Percentiles rank a stretch among this genome's conserved stretches.
phyloP scores from a whole-genome alignment of 2,888 invertebrate species.

The Nineta flava region DNA sequence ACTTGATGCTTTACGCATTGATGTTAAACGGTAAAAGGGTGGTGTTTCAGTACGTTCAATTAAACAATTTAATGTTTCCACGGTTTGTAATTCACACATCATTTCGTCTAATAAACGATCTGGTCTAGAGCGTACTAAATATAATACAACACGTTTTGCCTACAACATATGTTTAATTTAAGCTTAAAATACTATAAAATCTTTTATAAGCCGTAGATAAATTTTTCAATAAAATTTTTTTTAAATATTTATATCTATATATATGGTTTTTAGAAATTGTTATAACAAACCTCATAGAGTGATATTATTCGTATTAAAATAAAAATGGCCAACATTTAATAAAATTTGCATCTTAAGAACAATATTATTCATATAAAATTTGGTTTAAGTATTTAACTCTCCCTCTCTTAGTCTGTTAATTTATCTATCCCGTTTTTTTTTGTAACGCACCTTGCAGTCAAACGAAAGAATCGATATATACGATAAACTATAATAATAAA shows the following conservation, averaged over 20 bases:
- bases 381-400: too few relatives aligned
- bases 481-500: too few relatives aligned
- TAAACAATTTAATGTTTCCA: slow-evolving; percentile 88
- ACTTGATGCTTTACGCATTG: slow-evolving; percentile 79
- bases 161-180: slow-evolving; percentile 23
- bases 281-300: too few relatives aligned
- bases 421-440: too few relatives aligned
- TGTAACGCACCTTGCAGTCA: too few relatives aligned
- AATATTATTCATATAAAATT: too few relatives aligned
- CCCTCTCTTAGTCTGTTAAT: too few relatives aligned
- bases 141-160: slow-evolving; percentile 91
- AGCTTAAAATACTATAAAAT: not conserved
- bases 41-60: slow-evolving; percentile 96
- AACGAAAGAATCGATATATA: too few relatives aligned
- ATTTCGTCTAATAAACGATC: slow-evolving; percentile 90
- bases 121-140: slow-evolving; percentile 81
- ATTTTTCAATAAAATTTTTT: not conserved
- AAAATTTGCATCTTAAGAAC: too few relatives aligned
- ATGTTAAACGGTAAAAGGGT: slow-evolving; percentile 90
- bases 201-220: not conserved
- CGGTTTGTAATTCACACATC: slow-evolving; percentile 93
- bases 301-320: too few relatives aligned
- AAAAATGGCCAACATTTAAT: too few relatives aligned
- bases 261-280: not conserved
- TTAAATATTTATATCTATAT: not conserved